These are phyloP conservation scores for Heliconius aoede DNA, from an alignment of 2,888 invertebrate species.

Conservation along the genomic window DNA sequence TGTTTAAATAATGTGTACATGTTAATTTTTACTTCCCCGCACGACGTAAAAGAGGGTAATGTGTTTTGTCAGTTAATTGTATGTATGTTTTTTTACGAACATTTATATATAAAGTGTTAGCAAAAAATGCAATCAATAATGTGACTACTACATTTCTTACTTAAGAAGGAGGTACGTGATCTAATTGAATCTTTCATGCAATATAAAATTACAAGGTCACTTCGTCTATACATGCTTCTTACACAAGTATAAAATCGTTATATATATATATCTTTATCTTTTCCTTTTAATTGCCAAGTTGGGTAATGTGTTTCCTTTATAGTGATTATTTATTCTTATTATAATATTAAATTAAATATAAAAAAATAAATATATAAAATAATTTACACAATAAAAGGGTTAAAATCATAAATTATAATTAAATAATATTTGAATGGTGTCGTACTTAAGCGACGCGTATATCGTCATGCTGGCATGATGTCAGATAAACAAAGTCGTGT, in stretches of 20 bases:
- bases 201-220: conserved; percentile 13
- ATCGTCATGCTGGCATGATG: conserved; percentile 6
- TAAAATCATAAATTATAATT: background rate
- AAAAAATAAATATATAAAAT: too few relatives aligned
- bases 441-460: background rate
- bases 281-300: background rate
- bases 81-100: background rate
- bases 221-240: conserved; percentile 2
- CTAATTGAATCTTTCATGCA: conserved; percentile 14
- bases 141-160: background rate
- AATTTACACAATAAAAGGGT: background rate
- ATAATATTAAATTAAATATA: too few relatives aligned
- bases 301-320: background rate
- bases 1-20: background rate
- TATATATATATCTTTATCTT: too few relatives aligned
- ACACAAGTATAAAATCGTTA: background rate
- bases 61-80: background rate
- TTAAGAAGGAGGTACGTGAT: conserved; percentile 10
- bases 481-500: conserved; percentile 9
- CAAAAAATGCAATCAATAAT: background rate
- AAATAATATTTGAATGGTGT: background rate
- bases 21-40: background rate
- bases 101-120: background rate
- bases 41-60: background rate
- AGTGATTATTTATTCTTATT: background rate